Evolutionary conservation across 2,888 invertebrate genomes (phyloP), one percentile per base, ranked within the genome.

Genomic region (Catonia carolina): DNA sequence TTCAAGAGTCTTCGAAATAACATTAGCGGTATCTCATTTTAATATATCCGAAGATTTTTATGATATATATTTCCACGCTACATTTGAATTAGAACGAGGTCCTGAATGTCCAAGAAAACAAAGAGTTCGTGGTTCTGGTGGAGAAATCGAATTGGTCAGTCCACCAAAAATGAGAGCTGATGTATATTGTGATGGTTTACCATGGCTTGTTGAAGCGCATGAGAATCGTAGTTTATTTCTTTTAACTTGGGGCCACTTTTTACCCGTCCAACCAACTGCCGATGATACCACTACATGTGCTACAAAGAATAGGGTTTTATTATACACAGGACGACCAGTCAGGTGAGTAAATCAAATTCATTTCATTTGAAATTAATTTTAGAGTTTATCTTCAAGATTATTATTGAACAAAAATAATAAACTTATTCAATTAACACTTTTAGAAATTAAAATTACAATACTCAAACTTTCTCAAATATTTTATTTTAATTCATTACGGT

Each of bases 11-110:
- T 75, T 91, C 68, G 89, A 90, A 73, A 74, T 92, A 56, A 84
- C 82, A 65, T 86, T 90, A 71, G 79, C 82, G 66, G 82, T 90
- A 60, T 82, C 82, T 60, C 77, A 81, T 54, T 81, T 92, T 75
- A 79, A 81, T 66, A 81, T 89, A 53, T 81, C 82, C 50, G 89
- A 92, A 72, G 89, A 93, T 72, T 89, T 87, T 70, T 82, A 87
- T 27, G 83, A 86, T 67, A 78, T 91, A 53, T 85, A 84, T 73
- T 89, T 90, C 72, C 84, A 83, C 67, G 89, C 86, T 5, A 73
- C 62, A 68, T 83, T 84, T 67, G 84, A 86, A 68, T 77, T 84
- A 54, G 75, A 85, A 20, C 75, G 80, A 7, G 77, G 80, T 36
- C 49, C 80, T 0, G 83, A 83, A 60, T 86, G 86, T 66, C 79